Evolutionary conservation across 2,113 vertebrate genomes (phyloP).

Genomic region (Osmerus eperlanus): DNA sequence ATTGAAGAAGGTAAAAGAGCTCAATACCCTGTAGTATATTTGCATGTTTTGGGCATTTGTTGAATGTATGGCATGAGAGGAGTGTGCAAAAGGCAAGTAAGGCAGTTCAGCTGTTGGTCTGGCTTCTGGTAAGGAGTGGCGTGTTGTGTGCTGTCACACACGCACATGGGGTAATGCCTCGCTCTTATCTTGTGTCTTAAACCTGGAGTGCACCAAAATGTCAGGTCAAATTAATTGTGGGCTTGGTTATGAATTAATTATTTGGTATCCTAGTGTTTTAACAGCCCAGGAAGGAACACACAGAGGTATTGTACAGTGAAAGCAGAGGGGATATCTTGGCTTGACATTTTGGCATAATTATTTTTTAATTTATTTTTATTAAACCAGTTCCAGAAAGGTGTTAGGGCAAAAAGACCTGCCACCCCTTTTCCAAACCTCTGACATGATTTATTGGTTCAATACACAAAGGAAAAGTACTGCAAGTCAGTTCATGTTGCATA

Average conservation of each 20-base stretch:
- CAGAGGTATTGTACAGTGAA: neutral
- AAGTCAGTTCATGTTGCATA: constrained; percentile 36
- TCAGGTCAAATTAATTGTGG: constrained; percentile 38
- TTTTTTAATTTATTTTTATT: too few relatives aligned
- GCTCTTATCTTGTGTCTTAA: constrained; percentile 25
- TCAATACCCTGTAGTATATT: constrained; percentile 1
- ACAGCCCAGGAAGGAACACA: constrained; percentile 12
- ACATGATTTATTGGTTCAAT: too few relatives aligned
- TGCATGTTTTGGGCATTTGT: neutral
- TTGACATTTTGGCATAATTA: neutral
- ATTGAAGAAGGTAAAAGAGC: constrained; percentile 55
- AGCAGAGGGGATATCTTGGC: neutral
- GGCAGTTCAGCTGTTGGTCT: neutral
- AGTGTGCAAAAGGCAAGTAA: constrained; percentile 2
- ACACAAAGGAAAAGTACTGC: constrained; percentile 36
- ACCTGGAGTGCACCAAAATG: constrained; percentile 39
- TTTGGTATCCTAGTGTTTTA: constrained; percentile 33
- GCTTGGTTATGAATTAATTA: constrained; percentile 44
- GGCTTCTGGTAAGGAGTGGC: neutral
- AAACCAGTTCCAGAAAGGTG: too few relatives aligned
- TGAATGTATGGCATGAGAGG: neutral
- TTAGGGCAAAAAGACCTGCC: too few relatives aligned
- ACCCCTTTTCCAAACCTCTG: too few relatives aligned
- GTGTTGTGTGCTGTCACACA: constrained; percentile 15
- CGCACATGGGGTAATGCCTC: constrained; percentile 10